Base-by-base conservation (phyloP, 2,888 invertebrate genomes). In the Cryptus armator region DNA sequence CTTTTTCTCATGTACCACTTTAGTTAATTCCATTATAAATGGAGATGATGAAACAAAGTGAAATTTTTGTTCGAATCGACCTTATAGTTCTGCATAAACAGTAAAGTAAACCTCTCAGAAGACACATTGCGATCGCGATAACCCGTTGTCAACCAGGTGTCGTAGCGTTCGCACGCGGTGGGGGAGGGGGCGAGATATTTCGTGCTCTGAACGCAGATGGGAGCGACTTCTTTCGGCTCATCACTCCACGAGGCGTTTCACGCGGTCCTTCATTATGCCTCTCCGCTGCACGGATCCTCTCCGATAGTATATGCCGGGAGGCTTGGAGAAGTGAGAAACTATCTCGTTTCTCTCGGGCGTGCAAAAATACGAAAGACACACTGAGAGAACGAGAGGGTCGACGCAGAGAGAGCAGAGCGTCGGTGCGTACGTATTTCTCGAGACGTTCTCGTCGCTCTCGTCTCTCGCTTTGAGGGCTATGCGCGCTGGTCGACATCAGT, bases 71-170 rank as follows among this genome's bases (percentile, higher is more conserved):
- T 24, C 0, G 10, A 56, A 12, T 12, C 19, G 24, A 56, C 19
- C 53, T 19, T 56, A 62, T 29, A 14, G 5, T 32, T 62, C 59
- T 32, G 59, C 9, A 43, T 9, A n/a, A 43, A 19, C 10, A 16
- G 24, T 24, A 24, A 37, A 16, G 24, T 2, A 14, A 72, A 72
- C 46, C 46, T 29, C 46, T 2, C 44, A 16, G 70, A 79, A 68
- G 68, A 83, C 71, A 53, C 72, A 77, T 51, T 59, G 72, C 72
- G 77, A 77, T 84, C 67, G 37, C 56, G 84, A 81, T 84, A 77
- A 77, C 32, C 66, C 59, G 37, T 67, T 68, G 76, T 84, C 67
- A 64, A 62, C 84, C 81, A 84, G 84, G 84, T 84, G 84, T 84
- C 84, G 71, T 74, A 68, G 53, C 48, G 46, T 62, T 83, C 74